Percentiles rank a stretch among this genome's conserved stretches.
Evolutionary conservation across 2,888 invertebrate species (phyloP).

Genomic region (Agapetus fuscipes): DNA sequence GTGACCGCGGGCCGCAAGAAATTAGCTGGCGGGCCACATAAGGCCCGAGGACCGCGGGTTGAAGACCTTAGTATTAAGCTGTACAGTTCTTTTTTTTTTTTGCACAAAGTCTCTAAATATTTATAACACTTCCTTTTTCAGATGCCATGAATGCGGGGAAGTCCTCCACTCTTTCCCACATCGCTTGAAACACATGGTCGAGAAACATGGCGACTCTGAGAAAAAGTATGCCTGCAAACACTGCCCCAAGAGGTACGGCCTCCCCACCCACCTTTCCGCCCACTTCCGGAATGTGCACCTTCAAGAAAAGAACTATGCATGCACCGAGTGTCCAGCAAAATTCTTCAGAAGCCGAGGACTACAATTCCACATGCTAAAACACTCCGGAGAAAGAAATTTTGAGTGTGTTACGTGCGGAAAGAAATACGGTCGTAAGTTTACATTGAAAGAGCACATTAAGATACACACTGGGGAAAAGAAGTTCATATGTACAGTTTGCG

Average conservation of each 20-base stretch:
- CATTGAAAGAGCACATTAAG: constrained; percentile 14
- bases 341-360: constrained; percentile 6
- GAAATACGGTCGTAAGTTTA: constrained; percentile 7
- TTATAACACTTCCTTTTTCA: too few relatives aligned
- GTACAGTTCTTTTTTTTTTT: too few relatives aligned
- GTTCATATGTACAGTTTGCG: constrained; percentile 9
- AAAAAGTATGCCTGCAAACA: constrained; percentile 8
- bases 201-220: constrained; percentile 8
- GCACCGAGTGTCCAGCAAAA: constrained; percentile 4
- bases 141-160: too few relatives aligned
- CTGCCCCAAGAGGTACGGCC: constrained; percentile 5
- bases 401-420: constrained; percentile 11
- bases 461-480: constrained; percentile 11
- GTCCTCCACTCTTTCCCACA: too few relatives aligned
- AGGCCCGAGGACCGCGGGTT: too few relatives aligned
- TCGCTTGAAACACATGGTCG: constrained; percentile 12
- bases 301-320: constrained; percentile 6
- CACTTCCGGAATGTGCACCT: constrained; percentile 11
- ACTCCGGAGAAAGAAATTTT: constrained; percentile 11
- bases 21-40: too few relatives aligned
- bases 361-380: constrained; percentile 8
- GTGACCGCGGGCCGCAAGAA: too few relatives aligned
- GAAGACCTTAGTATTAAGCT: too few relatives aligned
- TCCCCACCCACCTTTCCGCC: constrained; percentile 1
- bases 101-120: too few relatives aligned